Evolutionary conservation across 2,797 vertebrate species (phyloP), one percentile per base, ranked within the genome.

Genomic region (Philypnodon macrostomus): DNA sequence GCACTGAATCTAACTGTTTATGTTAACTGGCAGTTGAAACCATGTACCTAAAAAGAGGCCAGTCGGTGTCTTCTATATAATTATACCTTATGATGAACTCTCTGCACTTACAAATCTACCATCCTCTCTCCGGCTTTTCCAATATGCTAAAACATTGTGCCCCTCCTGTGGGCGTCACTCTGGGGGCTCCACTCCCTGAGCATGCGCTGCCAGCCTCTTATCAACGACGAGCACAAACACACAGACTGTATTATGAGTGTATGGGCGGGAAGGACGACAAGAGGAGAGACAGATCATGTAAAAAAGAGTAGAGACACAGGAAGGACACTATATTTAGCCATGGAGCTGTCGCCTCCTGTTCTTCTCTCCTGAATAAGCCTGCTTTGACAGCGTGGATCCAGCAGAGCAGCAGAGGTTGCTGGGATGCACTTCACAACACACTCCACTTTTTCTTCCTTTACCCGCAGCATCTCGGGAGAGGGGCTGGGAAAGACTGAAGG

Each of bases 291-390:
- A 71, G 72, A 74, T 54, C 35, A 40, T 77, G 73, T 76, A 47
- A 78, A 60, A 81, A 63, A 70, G 63, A 73, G 59, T 73, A 68
- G 60, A 64, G 70, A 71, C 74, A 75, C 70, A 77, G 78, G 63
- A 83, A 67, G 77, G 72, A 81, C 79, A 87, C 90, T 91, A 90
- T 88, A 90, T 90, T 88, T 89, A 89, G 90, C 83, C 54, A 55
- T 12, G 58, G 73, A 82, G 80, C 87, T 90, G 89, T 89, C 87
- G 70, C 87, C 85, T 89, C 84, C 82, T 79, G 80, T 88, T 87
- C 86, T 67, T 58, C 83, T 78, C 81, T 74, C 79, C 65, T 81
- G 80, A 86, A 83, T 84, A 83, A 73, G 80, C 82, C 75, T 56
- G 72, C 70, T 84, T 84, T 87, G 85, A 87, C 87, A 81, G 79